Evolutionary conservation across 2,797 vertebrate genomes (phyloP).

Genomic region (Manis javanica): DNA sequence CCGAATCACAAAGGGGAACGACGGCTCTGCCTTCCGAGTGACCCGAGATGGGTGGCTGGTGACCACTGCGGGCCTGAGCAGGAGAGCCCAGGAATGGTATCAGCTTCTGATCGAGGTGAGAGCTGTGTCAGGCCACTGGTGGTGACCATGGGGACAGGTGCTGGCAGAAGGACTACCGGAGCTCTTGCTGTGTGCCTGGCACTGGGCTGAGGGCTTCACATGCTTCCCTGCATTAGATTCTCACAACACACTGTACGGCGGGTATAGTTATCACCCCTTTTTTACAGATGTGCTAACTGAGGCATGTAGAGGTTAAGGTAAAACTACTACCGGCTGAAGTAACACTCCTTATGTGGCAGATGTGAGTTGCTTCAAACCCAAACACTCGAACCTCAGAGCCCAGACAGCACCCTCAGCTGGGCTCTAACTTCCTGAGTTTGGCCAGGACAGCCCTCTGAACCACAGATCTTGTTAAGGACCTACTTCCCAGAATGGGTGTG

Average conservation of each 20-base stretch:
- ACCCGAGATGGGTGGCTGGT: slow-evolving; percentile 94
- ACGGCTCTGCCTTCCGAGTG: slow-evolving; percentile 92
- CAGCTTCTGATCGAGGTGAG: slow-evolving; percentile 95
- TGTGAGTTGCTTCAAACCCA: background rate
- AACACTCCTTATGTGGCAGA: background rate
- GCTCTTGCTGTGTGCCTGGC: background rate
- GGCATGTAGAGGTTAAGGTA: background rate
- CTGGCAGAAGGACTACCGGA: background rate
- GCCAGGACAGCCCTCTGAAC: background rate
- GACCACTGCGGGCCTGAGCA: slow-evolving; percentile 89
- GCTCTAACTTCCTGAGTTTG: background rate
- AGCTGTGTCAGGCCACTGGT: background rate
- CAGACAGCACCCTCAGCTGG: too few species aligned
- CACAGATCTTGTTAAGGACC: background rate
- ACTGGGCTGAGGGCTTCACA: background rate
- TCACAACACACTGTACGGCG: background rate
- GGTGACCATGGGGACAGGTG: background rate
- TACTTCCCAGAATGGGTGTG: background rate
- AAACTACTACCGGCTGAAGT: background rate
- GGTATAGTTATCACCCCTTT: background rate
- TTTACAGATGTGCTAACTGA: background rate
- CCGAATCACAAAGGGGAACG: slow-evolving; percentile 93
- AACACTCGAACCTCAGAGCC: background rate
- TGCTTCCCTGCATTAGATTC: background rate
- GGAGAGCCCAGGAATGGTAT: slow-evolving; percentile 89